A percentile compares a stretch with the other conserved stretches of the same genome.
Conservation (phyloP, 2,113 vertebrate genomes). For the Poeciliopsis occidentalis region DNA sequence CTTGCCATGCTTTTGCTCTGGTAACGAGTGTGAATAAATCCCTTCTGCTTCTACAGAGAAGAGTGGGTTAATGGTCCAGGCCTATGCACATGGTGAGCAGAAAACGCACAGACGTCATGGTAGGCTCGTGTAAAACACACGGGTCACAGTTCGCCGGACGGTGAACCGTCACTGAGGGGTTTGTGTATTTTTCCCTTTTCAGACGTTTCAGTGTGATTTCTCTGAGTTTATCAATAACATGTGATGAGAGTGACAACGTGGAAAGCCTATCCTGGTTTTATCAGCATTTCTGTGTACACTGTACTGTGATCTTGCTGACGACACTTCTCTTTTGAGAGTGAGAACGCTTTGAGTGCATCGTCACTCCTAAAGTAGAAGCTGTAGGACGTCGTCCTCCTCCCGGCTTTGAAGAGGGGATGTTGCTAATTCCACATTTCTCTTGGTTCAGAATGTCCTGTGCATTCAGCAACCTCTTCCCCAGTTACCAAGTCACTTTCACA, state of each 20-base stretch:
- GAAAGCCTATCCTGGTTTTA: conserved; percentile 2
- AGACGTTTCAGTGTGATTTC: background rate
- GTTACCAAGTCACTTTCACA: conserved; percentile 44
- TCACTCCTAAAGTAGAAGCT: background rate
- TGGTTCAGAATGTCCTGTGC: background rate
- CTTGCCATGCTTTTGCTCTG: background rate
- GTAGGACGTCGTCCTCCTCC: conserved; percentile 5
- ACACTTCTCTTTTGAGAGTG: conserved; percentile 5
- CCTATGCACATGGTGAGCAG: conserved; percentile 12
- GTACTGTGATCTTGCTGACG: conserved; percentile 1
- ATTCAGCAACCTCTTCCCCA: conserved; percentile 37
- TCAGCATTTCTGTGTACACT: conserved; percentile 18
- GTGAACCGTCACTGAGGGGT: conserved; percentile 20
- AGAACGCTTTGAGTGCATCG: conserved; percentile 4
- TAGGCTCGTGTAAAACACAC: conserved; percentile 39
- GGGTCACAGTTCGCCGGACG: conserved; percentile 17
- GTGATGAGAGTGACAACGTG: background rate
- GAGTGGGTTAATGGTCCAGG: conserved; percentile 43
- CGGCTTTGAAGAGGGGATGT: conserved; percentile 2
- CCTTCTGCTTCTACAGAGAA: background rate
- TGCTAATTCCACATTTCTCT: background rate
- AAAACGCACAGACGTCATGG: conserved; percentile 52
- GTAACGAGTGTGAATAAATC: background rate
- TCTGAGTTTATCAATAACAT: conserved; percentile 20
- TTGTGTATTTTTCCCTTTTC: conserved; percentile 38